phyloP scores from a whole-genome alignment of 1,140 invertebrate genomes.

The Papilio polyxenes region DNA sequence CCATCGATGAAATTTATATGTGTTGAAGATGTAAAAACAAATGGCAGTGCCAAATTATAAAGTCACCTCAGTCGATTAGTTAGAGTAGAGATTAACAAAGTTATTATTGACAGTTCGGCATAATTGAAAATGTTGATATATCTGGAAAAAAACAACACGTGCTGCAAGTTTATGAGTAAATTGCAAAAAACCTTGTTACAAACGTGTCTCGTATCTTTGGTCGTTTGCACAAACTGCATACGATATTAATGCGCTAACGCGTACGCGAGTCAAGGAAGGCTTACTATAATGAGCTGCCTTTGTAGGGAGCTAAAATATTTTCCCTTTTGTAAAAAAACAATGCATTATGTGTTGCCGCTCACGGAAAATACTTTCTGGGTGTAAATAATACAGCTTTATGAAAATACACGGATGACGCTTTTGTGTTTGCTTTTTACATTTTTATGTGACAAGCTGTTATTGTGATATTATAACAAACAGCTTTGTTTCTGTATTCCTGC shows the following conservation, averaged over 20 bases:
- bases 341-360: slow-evolving; percentile 29
- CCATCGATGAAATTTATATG: too few relatives aligned
- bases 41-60: background rate
- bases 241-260: slow-evolving; percentile 36
- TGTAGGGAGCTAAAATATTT: slow-evolving; percentile 37
- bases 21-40: too few relatives aligned
- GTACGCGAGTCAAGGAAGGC: slow-evolving; percentile 35
- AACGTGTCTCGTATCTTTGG: slow-evolving; percentile 26
- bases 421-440: slow-evolving; percentile 38
- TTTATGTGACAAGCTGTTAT: slow-evolving; percentile 35
- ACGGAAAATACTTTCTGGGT: slow-evolving; percentile 38
- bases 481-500: background rate
- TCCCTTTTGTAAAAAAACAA: slow-evolving; percentile 39
- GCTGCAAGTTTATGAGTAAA: background rate
- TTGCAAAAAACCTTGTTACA: slow-evolving; percentile 1
- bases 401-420: slow-evolving; percentile 35
- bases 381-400: slow-evolving; percentile 40
- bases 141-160: background rate
- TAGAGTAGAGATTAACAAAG: background rate
- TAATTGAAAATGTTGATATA: background rate
- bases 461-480: slow-evolving; percentile 7
- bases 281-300: slow-evolving; percentile 39
- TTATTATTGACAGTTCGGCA: background rate
- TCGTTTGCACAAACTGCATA: slow-evolving; percentile 32
- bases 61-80: background rate